Percentiles rank a stretch among this genome's conserved stretches.
These are phyloP conservation scores for Schlechtendalia chinensis DNA, from an alignment of 1,140 invertebrate species.

Conservation along the genomic window DNA sequence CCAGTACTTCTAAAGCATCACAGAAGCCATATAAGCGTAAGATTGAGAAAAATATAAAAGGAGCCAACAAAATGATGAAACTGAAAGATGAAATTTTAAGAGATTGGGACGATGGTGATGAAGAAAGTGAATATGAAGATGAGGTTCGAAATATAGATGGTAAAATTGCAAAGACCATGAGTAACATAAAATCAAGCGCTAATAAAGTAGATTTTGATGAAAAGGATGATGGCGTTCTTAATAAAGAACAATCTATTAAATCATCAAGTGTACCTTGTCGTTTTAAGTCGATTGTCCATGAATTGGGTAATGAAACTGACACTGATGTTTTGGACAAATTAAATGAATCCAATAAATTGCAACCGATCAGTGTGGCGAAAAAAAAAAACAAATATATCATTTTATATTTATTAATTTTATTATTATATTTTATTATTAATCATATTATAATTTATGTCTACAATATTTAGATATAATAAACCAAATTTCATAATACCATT, in stretches of 20 bases:
- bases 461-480: too few relatives aligned
- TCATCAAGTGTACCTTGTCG: background rate
- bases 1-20: background rate
- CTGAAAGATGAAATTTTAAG: conserved; percentile 13
- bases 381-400: too few relatives aligned
- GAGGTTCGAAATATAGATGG: background rate
- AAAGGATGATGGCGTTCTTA: background rate
- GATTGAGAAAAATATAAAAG: background rate
- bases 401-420: too few relatives aligned
- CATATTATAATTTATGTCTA: too few relatives aligned
- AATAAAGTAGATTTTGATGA: background rate
- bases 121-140: background rate
- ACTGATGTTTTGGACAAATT: background rate
- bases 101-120: conserved; percentile 13
- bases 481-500: too few relatives aligned
- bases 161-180: background rate
- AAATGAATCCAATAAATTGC: background rate
- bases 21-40: background rate
- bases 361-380: too few relatives aligned
- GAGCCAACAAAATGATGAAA: background rate
- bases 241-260: background rate
- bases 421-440: too few relatives aligned
- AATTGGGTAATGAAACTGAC: background rate
- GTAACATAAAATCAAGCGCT: background rate
- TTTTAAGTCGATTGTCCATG: background rate